Conservation (phyloP, 2,888 invertebrate species). For the Uropetala carovei region DNA sequence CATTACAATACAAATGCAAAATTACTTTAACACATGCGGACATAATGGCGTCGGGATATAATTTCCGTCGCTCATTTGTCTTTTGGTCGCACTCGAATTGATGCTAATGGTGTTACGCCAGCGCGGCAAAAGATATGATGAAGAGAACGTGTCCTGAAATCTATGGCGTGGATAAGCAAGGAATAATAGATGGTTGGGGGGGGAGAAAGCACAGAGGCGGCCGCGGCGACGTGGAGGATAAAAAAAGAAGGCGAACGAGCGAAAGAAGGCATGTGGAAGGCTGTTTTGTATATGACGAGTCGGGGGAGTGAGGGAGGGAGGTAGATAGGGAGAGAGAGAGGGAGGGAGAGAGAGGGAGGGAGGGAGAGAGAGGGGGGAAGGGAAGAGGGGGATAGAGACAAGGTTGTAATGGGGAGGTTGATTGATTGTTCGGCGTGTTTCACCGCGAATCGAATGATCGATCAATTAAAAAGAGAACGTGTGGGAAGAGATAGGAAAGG, state of each 20-base stretch:
- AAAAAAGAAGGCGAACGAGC: not conserved
- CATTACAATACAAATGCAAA: not conserved
- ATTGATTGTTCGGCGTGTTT: slow-evolving; percentile 25
- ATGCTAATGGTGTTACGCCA: not conserved
- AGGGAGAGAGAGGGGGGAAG: not conserved
- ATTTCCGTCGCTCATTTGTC: slow-evolving; percentile 5
- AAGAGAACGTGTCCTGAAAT: slow-evolving; percentile 35
- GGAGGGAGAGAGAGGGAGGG: not conserved
- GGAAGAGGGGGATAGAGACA: not conserved
- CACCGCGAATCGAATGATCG: not conserved
- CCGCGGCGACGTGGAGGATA: not conserved
- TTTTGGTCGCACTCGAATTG: not conserved
- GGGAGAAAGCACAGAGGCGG: not conserved
- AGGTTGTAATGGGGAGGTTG: slow-evolving; percentile 28
- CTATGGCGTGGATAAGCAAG: slow-evolving; percentile 13
- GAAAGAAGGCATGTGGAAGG: not conserved
- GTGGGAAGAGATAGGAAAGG: not conserved
- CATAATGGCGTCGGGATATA: not conserved
- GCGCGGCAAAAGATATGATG: not conserved
- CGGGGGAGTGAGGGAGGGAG: not conserved
- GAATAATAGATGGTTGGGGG: slow-evolving; percentile 9
- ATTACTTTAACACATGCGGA: not conserved
- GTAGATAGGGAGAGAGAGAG: not conserved
- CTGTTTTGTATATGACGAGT: not conserved
- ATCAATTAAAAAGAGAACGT: slow-evolving; percentile 14